phyloP scores from a whole-genome alignment of 2,888 invertebrate genomes.

The Xylota sylvarum region DNA sequence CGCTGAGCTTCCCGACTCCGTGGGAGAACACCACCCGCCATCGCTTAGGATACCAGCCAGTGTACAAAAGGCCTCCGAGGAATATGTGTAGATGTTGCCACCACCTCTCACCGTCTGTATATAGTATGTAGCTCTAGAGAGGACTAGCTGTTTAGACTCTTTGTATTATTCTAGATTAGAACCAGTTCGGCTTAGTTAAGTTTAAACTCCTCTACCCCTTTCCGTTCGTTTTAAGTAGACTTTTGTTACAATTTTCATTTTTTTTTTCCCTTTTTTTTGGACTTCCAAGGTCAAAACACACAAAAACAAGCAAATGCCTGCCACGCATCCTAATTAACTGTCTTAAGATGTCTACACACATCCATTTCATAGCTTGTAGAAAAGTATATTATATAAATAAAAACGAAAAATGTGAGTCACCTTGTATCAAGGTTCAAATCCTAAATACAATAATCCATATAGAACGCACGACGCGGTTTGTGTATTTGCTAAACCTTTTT shows the following conservation, averaged over 20 bases:
- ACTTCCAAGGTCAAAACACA: constrained; percentile 63
- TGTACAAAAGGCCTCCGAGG: constrained; percentile 94
- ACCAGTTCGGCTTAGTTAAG: constrained; percentile 40
- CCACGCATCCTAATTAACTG: constrained; percentile 58
- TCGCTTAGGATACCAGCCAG: constrained; percentile 91
- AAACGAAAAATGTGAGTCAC: constrained; percentile 79
- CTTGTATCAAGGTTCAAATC: constrained; percentile 85
- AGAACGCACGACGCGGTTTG: constrained; percentile 72
- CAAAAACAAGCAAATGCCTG: constrained; percentile 32
- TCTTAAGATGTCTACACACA: constrained; percentile 59
- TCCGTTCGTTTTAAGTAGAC: constrained; percentile 33
- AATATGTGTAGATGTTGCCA: constrained; percentile 89
- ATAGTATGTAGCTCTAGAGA: constrained; percentile 34
- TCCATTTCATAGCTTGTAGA: constrained; percentile 56
- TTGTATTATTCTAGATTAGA: constrained; percentile 74
- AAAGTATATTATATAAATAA: constrained; percentile 30
- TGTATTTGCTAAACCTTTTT: constrained; percentile 75
- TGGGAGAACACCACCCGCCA: constrained; percentile 90
- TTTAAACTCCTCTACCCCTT: constrained; percentile 13
- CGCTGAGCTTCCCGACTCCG: constrained; percentile 95
- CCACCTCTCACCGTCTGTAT: constrained; percentile 48
- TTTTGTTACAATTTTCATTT: constrained; percentile 11
- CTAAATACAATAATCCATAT: constrained; percentile 76
- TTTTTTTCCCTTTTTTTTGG: constrained; percentile 47
- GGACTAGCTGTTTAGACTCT: constrained; percentile 35